phyloP scores from a whole-genome alignment of 2,113 vertebrate species.

The Nansenia antarctica region DNA sequence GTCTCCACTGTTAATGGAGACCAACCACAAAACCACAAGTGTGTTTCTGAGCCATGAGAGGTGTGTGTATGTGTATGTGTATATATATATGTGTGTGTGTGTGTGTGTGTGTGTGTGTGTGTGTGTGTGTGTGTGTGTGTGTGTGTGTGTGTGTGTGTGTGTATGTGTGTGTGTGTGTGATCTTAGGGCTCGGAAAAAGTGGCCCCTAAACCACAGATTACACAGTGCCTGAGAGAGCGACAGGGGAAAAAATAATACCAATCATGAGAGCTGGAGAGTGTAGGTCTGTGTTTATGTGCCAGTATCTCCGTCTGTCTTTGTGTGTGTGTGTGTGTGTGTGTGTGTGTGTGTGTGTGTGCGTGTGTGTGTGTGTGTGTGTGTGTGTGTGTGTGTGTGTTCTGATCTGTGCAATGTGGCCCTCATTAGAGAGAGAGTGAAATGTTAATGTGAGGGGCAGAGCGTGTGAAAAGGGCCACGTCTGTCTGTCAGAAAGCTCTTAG shows the following conservation, averaged over 20 bases:
- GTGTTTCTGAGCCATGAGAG: slow-evolving; percentile 76
- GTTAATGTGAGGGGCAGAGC: slow-evolving; percentile 16
- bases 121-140: neutral
- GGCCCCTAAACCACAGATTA: slow-evolving; percentile 80
- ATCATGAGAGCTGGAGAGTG: slow-evolving; percentile 43
- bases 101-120: neutral
- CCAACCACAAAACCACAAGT: slow-evolving; percentile 78
- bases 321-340: slow-evolving; percentile 7
- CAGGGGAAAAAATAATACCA: slow-evolving; percentile 51
- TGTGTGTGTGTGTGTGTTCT: slow-evolving; percentile 8
- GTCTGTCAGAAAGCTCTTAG: slow-evolving; percentile 40
- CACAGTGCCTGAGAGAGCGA: slow-evolving; percentile 48
- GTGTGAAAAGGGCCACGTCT: slow-evolving; percentile 33
- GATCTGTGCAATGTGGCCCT: slow-evolving; percentile 9
- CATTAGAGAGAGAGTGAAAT: slow-evolving; percentile 20
- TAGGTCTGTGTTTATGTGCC: slow-evolving; percentile 40
- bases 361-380: slow-evolving; percentile 11
- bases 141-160: neutral
- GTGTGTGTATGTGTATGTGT: neutral
- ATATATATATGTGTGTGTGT: slow-evolving; percentile 15
- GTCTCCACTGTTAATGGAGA: slow-evolving; percentile 77
- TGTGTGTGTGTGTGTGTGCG: slow-evolving; percentile 6
- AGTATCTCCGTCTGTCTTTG: neutral
- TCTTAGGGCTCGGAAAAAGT: neutral
- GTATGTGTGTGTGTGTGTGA: neutral